Evolutionary conservation across 2,797 vertebrate species (phyloP), one percentile per base, ranked within the genome.

Genomic region (Falco novaeseelandiae): DNA sequence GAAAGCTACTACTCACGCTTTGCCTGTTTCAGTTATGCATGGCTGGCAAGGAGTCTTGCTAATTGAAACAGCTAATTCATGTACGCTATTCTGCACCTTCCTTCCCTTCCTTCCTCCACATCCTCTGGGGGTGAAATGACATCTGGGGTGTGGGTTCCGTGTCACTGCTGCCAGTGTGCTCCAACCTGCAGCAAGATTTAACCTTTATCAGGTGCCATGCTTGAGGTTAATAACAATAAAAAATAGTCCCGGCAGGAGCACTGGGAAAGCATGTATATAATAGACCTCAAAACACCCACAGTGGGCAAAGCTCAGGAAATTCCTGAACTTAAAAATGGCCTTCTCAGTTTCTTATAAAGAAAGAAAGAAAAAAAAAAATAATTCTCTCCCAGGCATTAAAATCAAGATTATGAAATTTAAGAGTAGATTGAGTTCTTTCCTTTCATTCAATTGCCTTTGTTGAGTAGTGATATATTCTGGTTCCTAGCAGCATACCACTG

Each of bases 401-500:
- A 92, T 88, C 66, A 91, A 94, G 88, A 84, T 94, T 90, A 93
- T 92, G 86, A 86, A 77, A 94, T 86, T 87, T 88, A 83, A 95
- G 89, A 88, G 83, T 89, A 93, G 91, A 83, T 82, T 61, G 92
- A 65, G 83, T 80, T 71, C 87, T 97, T 95, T 96, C 92, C 94
- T 93, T 85, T 80, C 57, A 95, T 96, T 96, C 82, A 95, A 1
- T 67, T 89, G 77, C 78, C 19, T 91, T 83, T 96, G 92, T 97
- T 83, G 84, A 70, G 66, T 14, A 51, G 84, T 30, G 58, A 88
- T 83, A 94, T 71, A 90, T 91, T 96, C 90, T 93, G 66, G 88
- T 89, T 93, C 91, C 94, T 97, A 97, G 91, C 91, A 97, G 92
- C 91, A 87, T 70, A 61, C 42, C 59, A 88, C 51, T 91, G 96